Base-by-base conservation (phyloP, 1,140 invertebrate genomes). In the Scaptomyza hsui region DNA sequence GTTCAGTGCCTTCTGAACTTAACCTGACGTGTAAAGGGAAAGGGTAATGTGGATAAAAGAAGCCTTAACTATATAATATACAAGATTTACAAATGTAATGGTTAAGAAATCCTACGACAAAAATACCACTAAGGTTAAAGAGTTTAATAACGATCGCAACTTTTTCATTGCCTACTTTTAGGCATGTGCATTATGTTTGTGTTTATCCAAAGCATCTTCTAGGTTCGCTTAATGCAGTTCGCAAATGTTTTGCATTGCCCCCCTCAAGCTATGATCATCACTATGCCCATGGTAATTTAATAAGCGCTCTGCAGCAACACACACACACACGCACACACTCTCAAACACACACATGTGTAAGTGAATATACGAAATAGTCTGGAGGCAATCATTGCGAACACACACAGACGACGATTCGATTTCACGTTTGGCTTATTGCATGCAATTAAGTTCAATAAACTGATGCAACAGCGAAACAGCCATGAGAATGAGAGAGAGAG, bases 391-490 rank as follows among this genome's bases (percentile, higher is more conserved):
- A 68, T 35, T 53, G 48, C 29, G 18, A 55, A 52, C 64, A 52
- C 9, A 37, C 21, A n/a, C n/a, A n/a, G 12, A 39, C 52, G 52
- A 47, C 24, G 55, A 59, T 60, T 60, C 45, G 37, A 41, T 57
- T 44, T 59, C 48, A 29, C 77, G 35, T 62, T 61, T 53, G 77
- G 81, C 85, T 85, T 86, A 85, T 86, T 86, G 73, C 77, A 81
- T 76, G 77, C 81, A 85, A 86, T 86, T 85, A 85, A 81, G 82
- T 88, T 81, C 81, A 85, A 85, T 85, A 88, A 78, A 75, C 72
- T 74, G 77, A 69, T 67, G 60, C 71, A 73, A 71, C 48, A 29
- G 56, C 67, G 24, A 35, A 51, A 26, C 53, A 32, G 41, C 5
- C 24, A 26, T 4, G 35, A 32, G 42, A 49, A 5, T 10, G 35